These are phyloP conservation scores for Fragum whitleyi DNA, from an alignment of 2,888 invertebrate genomes.

Conservation along the genomic window DNA sequence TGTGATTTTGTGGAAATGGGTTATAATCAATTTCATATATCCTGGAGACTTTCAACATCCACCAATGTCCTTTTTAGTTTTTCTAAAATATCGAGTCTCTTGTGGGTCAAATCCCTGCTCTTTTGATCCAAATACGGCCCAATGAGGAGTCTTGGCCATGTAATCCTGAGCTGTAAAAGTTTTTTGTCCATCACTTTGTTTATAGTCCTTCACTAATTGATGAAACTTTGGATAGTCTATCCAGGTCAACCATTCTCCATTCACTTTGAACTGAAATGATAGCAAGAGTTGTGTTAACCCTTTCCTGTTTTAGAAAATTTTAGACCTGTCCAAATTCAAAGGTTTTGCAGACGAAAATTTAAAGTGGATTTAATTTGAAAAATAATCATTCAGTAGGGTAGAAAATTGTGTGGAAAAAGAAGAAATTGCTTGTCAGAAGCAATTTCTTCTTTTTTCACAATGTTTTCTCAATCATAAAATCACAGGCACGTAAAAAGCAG, in stretches of 20 bases:
- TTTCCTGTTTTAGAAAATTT: no score
- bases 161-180: conserved; percentile 87
- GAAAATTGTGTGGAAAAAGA: no score
- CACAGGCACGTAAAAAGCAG: no score
- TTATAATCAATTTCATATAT: no score
- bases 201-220: conserved; percentile 84
- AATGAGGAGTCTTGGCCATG: conserved; percentile 86
- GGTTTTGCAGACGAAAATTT: no score
- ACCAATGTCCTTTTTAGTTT: conserved; percentile 78
- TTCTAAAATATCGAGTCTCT: conserved; percentile 86
- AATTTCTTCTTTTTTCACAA: no score
- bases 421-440: no score
- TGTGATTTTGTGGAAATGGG: no score
- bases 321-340: no score
- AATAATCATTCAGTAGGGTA: no score
- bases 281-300: neutral
- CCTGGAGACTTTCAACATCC: conserved; percentile 67
- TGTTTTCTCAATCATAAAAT: no score
- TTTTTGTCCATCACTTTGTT: conserved; percentile 81
- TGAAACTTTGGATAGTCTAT: conserved; percentile 88
- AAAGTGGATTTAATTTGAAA: no score
- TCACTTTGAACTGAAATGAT: conserved; percentile 85
- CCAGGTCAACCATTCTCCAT: conserved; percentile 88
- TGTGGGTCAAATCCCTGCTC: conserved; percentile 88
- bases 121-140: conserved; percentile 87